Evolutionary conservation across 2,888 invertebrate species (phyloP).

Genomic region (Pherbina coryleti): DNA sequence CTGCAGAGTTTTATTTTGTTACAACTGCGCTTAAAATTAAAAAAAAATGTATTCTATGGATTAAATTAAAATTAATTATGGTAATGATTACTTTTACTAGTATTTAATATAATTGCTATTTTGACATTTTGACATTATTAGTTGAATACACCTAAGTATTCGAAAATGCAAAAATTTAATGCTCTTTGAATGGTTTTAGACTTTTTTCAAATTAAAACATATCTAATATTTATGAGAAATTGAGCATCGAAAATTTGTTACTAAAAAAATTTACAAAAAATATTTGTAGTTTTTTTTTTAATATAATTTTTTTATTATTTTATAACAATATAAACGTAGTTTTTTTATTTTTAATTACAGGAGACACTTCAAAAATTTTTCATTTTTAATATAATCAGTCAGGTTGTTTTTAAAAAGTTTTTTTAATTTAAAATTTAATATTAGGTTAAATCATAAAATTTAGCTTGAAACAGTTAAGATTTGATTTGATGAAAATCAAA

Average conservation of each 20-base stretch:
- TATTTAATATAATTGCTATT: background rate
- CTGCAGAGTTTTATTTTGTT: background rate
- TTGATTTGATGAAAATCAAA: background rate
- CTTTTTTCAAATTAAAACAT: background rate
- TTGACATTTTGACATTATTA: background rate
- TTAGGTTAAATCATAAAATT: constrained; percentile 15
- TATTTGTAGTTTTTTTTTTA: background rate
- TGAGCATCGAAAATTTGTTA: constrained; percentile 6
- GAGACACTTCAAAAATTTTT: background rate
- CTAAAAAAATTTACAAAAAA: background rate
- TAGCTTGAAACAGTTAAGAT: background rate
- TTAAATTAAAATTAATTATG: constrained; percentile 6
- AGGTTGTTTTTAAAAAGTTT: constrained; percentile 1
- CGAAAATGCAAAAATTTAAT: background rate
- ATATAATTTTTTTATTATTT: no score
- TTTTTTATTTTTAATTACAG: background rate
- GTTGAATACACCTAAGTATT: background rate
- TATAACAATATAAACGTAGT: background rate
- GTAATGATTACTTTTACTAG: no score
- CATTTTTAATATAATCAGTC: constrained; percentile 32
- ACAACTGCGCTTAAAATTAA: background rate
- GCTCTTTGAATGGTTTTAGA: background rate
- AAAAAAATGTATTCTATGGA: constrained; percentile 15
- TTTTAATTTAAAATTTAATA: background rate
- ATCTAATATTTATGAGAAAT: background rate